phyloP scores from a whole-genome alignment of 1,140 invertebrate genomes.

The Leptinotarsa defecta region DNA sequence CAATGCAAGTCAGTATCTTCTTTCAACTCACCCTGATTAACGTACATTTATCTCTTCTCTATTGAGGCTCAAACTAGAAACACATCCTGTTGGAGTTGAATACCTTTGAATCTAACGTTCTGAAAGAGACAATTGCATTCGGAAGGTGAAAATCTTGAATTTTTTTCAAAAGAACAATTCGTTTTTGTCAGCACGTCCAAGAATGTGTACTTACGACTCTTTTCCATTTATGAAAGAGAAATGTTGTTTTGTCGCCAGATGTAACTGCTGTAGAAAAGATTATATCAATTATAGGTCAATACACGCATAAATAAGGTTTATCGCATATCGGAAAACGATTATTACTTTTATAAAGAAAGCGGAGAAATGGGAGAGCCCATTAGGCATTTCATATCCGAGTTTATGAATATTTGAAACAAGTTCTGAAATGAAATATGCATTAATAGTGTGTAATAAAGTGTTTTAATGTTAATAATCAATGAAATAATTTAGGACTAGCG shows the following conservation, averaged over 20 bases:
- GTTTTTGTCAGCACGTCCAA: no score
- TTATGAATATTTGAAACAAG: not conserved
- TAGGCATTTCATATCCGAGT: not conserved
- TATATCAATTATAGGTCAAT: constrained; percentile 1
- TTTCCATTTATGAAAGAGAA: not conserved
- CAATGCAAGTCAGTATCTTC: no score
- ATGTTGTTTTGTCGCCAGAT: not conserved
- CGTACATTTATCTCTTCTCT: no score
- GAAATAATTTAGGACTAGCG: not conserved
- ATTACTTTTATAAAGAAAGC: not conserved
- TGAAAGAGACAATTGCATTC: no score
- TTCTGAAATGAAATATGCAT: not conserved
- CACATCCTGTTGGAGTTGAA: no score
- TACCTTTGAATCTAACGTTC: no score
- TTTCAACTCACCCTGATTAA: no score
- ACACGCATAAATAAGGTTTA: not conserved
- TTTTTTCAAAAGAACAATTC: no score
- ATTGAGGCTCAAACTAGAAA: no score
- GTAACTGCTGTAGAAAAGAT: not conserved
- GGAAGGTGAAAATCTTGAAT: no score
- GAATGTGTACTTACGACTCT: not conserved
- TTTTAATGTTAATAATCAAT: not conserved
- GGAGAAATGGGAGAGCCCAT: not conserved
- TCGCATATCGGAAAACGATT: not conserved
- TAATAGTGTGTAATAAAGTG: not conserved